phyloP scores from a whole-genome alignment of 2,888 invertebrate genomes.

The Adineta ricciae region DNA sequence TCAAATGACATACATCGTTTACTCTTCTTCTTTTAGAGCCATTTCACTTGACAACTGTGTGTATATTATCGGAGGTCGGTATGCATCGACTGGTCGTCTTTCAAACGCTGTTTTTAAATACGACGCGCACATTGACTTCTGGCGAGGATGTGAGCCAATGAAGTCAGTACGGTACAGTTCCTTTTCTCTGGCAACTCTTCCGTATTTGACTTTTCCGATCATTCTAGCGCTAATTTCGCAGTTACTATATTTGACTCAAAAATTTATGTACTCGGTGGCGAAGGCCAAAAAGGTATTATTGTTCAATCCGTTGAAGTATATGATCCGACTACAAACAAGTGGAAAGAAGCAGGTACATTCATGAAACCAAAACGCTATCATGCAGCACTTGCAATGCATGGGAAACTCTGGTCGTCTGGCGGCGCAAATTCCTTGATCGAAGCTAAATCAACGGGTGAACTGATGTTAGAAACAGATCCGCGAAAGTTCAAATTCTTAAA shows the following conservation, averaged over 20 bases:
- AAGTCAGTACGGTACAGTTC: neutral
- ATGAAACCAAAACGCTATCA: neutral
- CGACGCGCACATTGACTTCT: neutral
- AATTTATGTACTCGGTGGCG: neutral
- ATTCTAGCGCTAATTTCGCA: neutral
- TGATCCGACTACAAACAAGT: neutral
- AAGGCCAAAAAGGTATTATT: neutral
- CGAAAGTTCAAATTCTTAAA: neutral
- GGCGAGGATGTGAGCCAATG: neutral
- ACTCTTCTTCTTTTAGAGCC: neutral
- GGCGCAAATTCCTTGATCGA: neutral
- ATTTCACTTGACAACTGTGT: neutral
- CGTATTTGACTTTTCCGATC: too few species aligned
- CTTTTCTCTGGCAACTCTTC: too few species aligned
- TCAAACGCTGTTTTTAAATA: neutral
- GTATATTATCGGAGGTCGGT: neutral
- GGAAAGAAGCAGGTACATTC: neutral
- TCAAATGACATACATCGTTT: neutral
- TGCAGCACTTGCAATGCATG: neutral
- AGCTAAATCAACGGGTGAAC: neutral
- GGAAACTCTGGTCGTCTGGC: neutral
- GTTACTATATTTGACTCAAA: neutral
- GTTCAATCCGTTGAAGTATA: neutral
- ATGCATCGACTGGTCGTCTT: neutral
- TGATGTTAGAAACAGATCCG: neutral